Base-by-base conservation (phyloP, 2,888 invertebrate species). In the Erebia aethiops region DNA sequence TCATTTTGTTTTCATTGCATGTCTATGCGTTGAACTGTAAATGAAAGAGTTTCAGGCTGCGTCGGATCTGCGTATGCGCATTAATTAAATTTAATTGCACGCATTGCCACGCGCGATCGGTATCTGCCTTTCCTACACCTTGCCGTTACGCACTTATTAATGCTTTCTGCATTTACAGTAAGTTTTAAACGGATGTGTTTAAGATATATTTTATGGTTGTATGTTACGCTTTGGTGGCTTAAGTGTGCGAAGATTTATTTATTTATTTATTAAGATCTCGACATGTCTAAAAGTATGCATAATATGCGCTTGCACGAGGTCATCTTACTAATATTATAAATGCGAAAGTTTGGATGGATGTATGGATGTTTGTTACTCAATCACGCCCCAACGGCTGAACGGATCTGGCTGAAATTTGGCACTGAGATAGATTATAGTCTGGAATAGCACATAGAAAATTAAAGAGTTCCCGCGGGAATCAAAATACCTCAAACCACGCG, bases 1-100 rank as follows among this genome's bases (percentile, higher is more conserved):
- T 35, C 35, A 7, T 2, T 7, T 7, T 35, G 35, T 1, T n/a
- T n/a, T n/a, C 21, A 21, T 21, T 1, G 1, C 26, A 7, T 35
- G 35, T 35, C 35, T 35, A 35, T 14, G 21, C 56, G 21, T 13
- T 26, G 56, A 26, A 57, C 56, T 26, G 21, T 56, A 11, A 57
- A 26, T 14, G 11, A 7, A 21, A 26, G 49, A 26, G 13, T 26
- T 49, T 62, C 18, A 46, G 41, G 13, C 46, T 7, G 8, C 14
- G 18, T 61, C 35, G 41, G 35, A 9, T 57, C 4, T 43, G n/a
- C 60, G 61, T 13, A 18, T 61, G 46, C 13, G 46, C 18, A 49
- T 49, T 62, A 62, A 62, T 62, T 62, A 62, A 62, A 62, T 49
- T 62, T 62, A 62, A 62, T 62, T 62, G 49, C 49, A 62, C 49